phyloP scores from a whole-genome alignment of 2,888 invertebrate genomes.

The Dicranocentrus wangi region DNA sequence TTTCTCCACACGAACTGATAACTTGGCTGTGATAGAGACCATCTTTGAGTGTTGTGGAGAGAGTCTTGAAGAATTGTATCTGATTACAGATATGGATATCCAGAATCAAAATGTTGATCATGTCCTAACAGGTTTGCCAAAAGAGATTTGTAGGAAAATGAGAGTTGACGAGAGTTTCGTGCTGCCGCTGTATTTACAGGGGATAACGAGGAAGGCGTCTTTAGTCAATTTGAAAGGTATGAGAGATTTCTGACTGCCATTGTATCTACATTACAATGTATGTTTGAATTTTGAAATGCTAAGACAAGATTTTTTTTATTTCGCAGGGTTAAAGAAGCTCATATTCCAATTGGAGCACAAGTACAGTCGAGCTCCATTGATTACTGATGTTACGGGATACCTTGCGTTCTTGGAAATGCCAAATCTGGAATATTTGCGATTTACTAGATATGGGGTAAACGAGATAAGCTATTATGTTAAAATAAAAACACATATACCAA shows the following conservation, averaged over 20 bases:
- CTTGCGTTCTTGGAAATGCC: slow-evolving; percentile 65
- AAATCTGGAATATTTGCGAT: slow-evolving; percentile 57
- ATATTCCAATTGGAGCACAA: slow-evolving; percentile 55
- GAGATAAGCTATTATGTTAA: background rate
- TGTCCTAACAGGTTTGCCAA: slow-evolving; percentile 61
- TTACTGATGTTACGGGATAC: slow-evolving; percentile 65
- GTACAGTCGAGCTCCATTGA: slow-evolving; percentile 65
- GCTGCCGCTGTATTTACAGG: slow-evolving; percentile 37
- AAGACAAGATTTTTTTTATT: slow-evolving; percentile 16
- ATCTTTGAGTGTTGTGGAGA: slow-evolving; percentile 54
- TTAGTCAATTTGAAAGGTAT: slow-evolving; percentile 57
- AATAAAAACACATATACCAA: too few species aligned
- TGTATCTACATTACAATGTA: too few species aligned
- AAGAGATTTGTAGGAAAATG: slow-evolving; percentile 55
- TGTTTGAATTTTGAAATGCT: too few species aligned
- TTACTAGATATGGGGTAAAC: slow-evolving; percentile 66
- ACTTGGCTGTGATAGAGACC: slow-evolving; percentile 57
- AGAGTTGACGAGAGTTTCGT: slow-evolving; percentile 40
- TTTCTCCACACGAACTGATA: slow-evolving; percentile 62
- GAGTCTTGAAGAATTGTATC: slow-evolving; percentile 60
- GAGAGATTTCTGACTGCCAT: too few species aligned
- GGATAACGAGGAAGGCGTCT: slow-evolving; percentile 46
- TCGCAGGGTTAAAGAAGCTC: slow-evolving; percentile 47
- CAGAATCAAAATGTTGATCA: slow-evolving; percentile 66
- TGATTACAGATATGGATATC: slow-evolving; percentile 66